Evolutionary conservation across 2,888 invertebrate genomes (phyloP), one percentile per base, ranked within the genome.

Genomic region (Trissolcus japonicus): DNA sequence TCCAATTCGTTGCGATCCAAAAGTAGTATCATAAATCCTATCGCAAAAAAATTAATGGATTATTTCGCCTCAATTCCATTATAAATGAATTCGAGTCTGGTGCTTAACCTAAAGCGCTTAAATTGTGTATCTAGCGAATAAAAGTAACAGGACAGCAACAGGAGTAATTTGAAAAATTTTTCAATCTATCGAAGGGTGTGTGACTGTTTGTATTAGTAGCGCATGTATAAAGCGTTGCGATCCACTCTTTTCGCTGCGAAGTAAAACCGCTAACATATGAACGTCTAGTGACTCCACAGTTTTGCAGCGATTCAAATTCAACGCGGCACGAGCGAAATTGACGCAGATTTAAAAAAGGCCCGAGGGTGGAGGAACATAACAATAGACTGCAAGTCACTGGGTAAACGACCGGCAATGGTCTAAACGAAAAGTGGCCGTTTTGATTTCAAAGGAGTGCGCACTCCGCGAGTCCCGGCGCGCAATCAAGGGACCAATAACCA

Each of bases 381-480:
- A 86, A 86, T 86, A 85, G 87, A 83, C 80, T 88, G 88, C 88
- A 89, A 89, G 89, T 88, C 88, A 89, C 84, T 88, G 86, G 85
- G 88, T 89, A 88, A 88, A 88, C 89, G 88, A 88, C 86, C 88
- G 85, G 82, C 86, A 87, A 87, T 87, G 83, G 86, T 87, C 87
- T 85, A 86, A 87, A 87, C 86, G 84, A 84, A 82, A 83, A 81
- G 79, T 80, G 83, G 80, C 82, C 83, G 81, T 82, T 83, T 83
- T 82, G 83, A 82, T 84, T 82, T 84, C 43, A 35, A 43, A 67
- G 53, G 59, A 68, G 53, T 29, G 62, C 35, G 53, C 76, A 59
- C 56, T 75, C 29, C 59, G 60, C 62, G 50, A 62, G 21, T 48
- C 40, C 51, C 54, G 41, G 61, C 55, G 56, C 60, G 68, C 14